A percentile compares a stretch with the other conserved stretches of the same genome.
Conservation (phyloP, 2,888 invertebrate species). For the Thysanoteuthis rhombus region DNA sequence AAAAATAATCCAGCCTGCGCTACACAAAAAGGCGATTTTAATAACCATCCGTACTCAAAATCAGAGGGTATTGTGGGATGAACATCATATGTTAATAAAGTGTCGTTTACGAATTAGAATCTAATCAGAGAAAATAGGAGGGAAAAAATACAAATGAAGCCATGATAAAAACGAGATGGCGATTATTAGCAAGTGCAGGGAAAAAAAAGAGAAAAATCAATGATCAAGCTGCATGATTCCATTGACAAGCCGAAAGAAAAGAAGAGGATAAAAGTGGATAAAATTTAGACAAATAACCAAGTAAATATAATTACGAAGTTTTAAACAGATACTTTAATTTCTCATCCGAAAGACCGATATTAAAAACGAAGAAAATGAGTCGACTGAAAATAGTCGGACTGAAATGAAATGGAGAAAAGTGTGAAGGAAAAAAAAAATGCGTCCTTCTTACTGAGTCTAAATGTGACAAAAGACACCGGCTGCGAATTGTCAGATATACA, state of each 20-base stretch:
- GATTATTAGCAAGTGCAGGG: neutral
- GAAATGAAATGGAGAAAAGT: neutral
- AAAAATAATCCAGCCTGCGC: neutral
- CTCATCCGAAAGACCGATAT: neutral
- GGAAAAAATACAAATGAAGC: neutral
- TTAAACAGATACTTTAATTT: neutral
- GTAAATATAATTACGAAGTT: neutral
- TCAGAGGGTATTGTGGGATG: neutral
- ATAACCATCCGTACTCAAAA: neutral
- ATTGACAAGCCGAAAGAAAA: neutral
- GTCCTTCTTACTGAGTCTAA: neutral
- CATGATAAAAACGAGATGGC: neutral
- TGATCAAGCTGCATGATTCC: neutral
- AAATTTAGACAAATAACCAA: neutral
- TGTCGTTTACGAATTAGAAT: neutral
- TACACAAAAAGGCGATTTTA: neutral
- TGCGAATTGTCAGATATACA: neutral
- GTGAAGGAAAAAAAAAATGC: neutral
- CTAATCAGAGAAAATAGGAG: neutral
- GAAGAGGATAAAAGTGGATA: neutral
- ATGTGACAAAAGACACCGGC: neutral
- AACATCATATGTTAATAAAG: neutral
- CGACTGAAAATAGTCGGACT: neutral
- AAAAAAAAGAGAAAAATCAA: neutral
- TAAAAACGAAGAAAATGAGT: neutral